phyloP scores from a whole-genome alignment of 2,113 vertebrate species.

The Neotoma lepida region DNA sequence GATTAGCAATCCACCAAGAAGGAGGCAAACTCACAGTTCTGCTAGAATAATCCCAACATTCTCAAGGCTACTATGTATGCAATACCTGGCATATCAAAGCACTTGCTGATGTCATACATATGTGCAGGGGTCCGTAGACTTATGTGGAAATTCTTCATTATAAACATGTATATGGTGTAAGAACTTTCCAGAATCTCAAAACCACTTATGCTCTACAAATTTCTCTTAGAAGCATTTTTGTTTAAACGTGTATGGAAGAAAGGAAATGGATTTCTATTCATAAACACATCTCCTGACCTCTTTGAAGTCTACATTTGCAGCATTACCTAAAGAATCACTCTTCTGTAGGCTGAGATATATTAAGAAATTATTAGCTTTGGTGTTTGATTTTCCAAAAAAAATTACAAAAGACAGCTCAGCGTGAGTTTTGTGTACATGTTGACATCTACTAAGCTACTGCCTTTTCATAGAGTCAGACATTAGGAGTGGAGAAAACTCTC shows the following conservation, averaged over 20 bases:
- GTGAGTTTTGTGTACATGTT: neutral
- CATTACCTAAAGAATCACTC: neutral
- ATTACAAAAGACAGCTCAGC: neutral
- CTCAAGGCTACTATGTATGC: neutral
- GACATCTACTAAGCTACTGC: conserved; percentile 23
- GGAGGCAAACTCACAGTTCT: neutral
- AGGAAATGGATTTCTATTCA: neutral
- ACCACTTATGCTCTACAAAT: neutral
- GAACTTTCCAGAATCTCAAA: conserved; percentile 9
- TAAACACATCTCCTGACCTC: neutral
- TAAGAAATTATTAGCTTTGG: neutral
- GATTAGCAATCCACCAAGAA: neutral
- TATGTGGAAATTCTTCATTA: neutral
- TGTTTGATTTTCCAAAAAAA: conserved; percentile 25
- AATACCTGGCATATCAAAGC: neutral
- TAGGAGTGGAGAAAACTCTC: neutral
- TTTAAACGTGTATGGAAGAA: neutral
- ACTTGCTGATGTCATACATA: neutral
- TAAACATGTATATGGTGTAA: neutral
- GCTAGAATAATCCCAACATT: neutral
- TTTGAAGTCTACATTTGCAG: neutral
- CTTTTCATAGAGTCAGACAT: conserved; percentile 7
- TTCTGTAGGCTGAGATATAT: neutral
- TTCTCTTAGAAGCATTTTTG: conserved; percentile 13
- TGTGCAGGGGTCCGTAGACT: neutral